Conservation (phyloP, 2,113 vertebrate genomes). For the Tachysurus vachellii region DNA sequence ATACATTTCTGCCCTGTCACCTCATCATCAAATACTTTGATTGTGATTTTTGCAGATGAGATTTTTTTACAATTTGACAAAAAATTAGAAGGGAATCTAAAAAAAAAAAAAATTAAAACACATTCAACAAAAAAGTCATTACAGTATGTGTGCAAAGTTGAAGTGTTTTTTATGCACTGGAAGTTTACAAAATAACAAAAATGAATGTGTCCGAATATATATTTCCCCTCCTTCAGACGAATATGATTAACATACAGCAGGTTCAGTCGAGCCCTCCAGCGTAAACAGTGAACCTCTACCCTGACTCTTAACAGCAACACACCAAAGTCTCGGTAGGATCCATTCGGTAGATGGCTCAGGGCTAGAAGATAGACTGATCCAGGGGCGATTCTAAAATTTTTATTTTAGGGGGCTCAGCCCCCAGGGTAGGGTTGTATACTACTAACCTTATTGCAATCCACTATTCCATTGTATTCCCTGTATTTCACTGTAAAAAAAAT, state of each 20-base stretch:
- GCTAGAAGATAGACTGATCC: constrained; percentile 28
- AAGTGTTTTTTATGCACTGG: neutral
- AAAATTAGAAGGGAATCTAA: neutral
- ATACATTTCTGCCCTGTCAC: neutral
- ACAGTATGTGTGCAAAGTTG: neutral
- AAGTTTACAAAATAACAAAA: neutral
- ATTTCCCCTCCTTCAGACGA: neutral
- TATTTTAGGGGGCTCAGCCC: too few species aligned
- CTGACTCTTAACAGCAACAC: constrained; percentile 33
- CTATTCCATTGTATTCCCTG: too few species aligned
- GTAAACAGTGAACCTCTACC: constrained; percentile 45
- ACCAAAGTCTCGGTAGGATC: constrained; percentile 34
- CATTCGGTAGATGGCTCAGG: constrained; percentile 24
- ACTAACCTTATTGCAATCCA: too few species aligned
- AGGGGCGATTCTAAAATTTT: too few species aligned
- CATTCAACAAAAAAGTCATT: neutral
- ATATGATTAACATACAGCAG: constrained; percentile 36
- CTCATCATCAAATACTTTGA: neutral
- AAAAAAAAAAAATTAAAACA: too few species aligned
- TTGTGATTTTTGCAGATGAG: neutral
- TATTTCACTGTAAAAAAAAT: too few species aligned
- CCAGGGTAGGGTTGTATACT: too few species aligned
- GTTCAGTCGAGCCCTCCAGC: constrained; percentile 42
- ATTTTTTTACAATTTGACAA: neutral
- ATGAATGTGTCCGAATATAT: neutral